Base-by-base conservation (phyloP, 2,888 invertebrate genomes). In the Onchidella celtica region DNA sequence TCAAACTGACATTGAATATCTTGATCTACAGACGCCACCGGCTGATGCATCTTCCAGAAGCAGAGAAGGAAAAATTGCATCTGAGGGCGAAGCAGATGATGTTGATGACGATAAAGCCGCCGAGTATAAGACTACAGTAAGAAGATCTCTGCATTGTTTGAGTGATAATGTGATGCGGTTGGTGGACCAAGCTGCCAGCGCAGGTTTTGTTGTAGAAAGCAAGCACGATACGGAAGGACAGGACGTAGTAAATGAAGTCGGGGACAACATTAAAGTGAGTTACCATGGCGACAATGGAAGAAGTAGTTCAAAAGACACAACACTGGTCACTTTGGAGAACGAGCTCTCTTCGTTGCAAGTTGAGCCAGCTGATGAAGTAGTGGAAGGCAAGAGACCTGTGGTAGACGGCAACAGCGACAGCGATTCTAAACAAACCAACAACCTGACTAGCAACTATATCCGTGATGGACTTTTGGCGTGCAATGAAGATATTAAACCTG, bases 1-100 rank as follows among this genome's bases (percentile, higher is more conserved):
- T 9, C 6, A n/a, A 11, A 68, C 68, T 38, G 68, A 68, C 36
- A 68, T 36, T 24, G 68, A 68, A 36, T 68, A n/a, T 38, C 14
- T 68, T 36, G 68, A 68, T 68, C 36, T 38, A 4, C 68, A 11
- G 24, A 68, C 68, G 11, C 21, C 68, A n/a, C 24, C 36, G 21
- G 29, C 21, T 1, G 24, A 4, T 29, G 14, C 27, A 17, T 1
- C 24, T 29, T 11, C 21, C n/a, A 27, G 24, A 11, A 0, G 2
- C 24, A 14, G 4, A 0, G 63, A 63, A 27, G 11, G 11, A 11
- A 11, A 0, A n/a, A 4, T n/a, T 1, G 27, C 24, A 3, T 4
- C 4, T n/a, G 24, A 1, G 17, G 57, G 24, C 24, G 24, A 3
- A 57, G n/a, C n/a, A n/a, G 32, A 32, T 29, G 65, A 65, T 4